Base-by-base conservation (phyloP, 2,888 invertebrate species). In the Biston stratarius region DNA sequence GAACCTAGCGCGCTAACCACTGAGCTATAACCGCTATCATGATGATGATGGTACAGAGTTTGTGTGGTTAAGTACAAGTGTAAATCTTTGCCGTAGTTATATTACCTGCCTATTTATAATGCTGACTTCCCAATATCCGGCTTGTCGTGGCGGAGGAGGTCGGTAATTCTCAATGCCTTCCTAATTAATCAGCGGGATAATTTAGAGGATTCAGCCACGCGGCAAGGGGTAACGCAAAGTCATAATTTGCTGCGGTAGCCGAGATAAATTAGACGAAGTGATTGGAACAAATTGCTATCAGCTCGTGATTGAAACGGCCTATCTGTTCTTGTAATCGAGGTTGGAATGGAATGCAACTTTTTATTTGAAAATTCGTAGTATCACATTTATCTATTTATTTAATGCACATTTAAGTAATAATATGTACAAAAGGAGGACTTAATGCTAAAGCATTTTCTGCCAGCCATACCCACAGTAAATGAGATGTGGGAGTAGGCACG, bases 141-240 rank as follows among this genome's bases (percentile, higher is more conserved):
- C 34, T 63, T 69, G 66, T 60, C 63, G 42, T 56, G 40, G 40
- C 40, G 45, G 44, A 64, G 56, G 56, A 61, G 66, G 64, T 64
- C 61, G 68, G 69, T 71, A 72, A 74, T 67, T 73, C 66, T 67
- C 49, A 66, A 61, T 63, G 58, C 67, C 64, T 68, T 70, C 60
- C 65, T 70, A 68, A 70, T 72, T 72, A 74, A 74, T 72, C 68
- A 72, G 60, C 62, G 61, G 72, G 69, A 64, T 71, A 74, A 71
- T 72, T 74, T 68, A 68, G 64, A 61, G 62, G 67, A 71, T 66
- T 74, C 66, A 61, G 59, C 60, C 47, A 45, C 36, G 72, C 44
- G 55, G 59, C 34, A 52, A 51, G 45, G 58, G 66, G 53, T 52
- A 58, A 47, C 48, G 60, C 12, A 45, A 63, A 63, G 53, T 67